These are phyloP conservation scores for Pseudorhombus dupliciocellatus DNA, from an alignment of 2,113 vertebrate genomes.

Conservation along the genomic window DNA sequence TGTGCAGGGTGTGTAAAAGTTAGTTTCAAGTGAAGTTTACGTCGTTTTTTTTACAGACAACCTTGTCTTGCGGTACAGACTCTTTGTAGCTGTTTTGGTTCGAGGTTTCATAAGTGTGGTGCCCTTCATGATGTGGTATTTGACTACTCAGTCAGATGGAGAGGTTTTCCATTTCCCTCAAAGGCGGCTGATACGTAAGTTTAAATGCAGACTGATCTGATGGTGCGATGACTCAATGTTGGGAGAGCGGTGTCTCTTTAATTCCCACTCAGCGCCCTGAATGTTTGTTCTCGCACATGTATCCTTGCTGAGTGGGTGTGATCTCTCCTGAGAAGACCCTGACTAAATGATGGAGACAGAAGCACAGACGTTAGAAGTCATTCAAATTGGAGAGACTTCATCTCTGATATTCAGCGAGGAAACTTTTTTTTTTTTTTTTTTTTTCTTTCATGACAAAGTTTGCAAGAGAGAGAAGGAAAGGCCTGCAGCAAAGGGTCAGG, in stretches of 20 bases:
- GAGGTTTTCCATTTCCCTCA: not conserved
- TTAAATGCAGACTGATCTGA: not conserved
- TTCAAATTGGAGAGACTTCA: not conserved
- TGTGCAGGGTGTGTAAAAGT: constrained; percentile 11
- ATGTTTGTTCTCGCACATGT: not conserved
- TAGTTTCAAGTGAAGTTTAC: constrained; percentile 44
- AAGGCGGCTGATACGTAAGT: not conserved
- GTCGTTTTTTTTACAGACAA: constrained; percentile 20
- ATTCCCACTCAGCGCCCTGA: not conserved
- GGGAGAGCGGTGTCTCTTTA: not conserved
- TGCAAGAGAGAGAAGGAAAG: not conserved
- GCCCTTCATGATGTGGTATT: constrained; percentile 41
- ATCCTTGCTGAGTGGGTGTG: not conserved
- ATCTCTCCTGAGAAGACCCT: not conserved
- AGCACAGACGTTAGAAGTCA: not conserved
- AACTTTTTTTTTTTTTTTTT: not conserved
- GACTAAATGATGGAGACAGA: not conserved
- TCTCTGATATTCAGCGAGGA: not conserved
- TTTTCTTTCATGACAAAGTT: not conserved
- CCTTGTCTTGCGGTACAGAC: constrained; percentile 40
- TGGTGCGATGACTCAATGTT: not conserved
- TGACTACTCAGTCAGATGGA: constrained; percentile 33
- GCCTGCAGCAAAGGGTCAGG: too few relatives aligned
- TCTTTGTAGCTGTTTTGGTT: constrained; percentile 52
- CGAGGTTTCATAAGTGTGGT: constrained; percentile 34